Evolutionary conservation across 2,113 vertebrate genomes (phyloP).

Genomic region (Pollachius pollachius): DNA sequence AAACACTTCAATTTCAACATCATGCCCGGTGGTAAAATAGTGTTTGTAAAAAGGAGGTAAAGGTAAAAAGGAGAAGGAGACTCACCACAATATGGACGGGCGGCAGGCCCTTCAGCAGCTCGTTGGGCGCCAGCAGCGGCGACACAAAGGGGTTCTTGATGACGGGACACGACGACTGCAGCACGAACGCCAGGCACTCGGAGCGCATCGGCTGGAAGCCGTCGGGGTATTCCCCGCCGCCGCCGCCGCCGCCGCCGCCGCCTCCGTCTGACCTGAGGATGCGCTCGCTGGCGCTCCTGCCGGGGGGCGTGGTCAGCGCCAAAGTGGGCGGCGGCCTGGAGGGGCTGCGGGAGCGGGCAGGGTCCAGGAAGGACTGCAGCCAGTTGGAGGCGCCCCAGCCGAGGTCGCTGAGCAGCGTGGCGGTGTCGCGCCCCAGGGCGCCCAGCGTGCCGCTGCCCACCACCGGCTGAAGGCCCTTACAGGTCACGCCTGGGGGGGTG

Average conservation of each 20-base stretch:
- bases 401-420: conserved; percentile 76
- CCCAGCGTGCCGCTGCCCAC: conserved; percentile 60
- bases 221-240: conserved; percentile 65
- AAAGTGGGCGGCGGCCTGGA: neutral
- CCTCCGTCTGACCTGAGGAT: neutral
- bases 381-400: conserved; percentile 78
- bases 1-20: too few relatives aligned
- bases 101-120: conserved; percentile 67
- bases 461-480: conserved; percentile 34
- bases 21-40: too few relatives aligned
- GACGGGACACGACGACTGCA: conserved; percentile 68
- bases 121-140: conserved; percentile 72
- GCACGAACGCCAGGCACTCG: conserved; percentile 54
- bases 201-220: conserved; percentile 81
- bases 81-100: conserved; percentile 78
- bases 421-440: conserved; percentile 74
- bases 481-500: conserved; percentile 64
- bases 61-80: too few relatives aligned
- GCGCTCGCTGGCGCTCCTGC: neutral
- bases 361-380: conserved; percentile 79
- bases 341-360: conserved; percentile 12
- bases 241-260: neutral
- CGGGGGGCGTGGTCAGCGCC: neutral
- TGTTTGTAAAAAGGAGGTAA: too few relatives aligned
- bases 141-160: conserved; percentile 83